Evolutionary conservation across 1,140 invertebrate species (phyloP).

Genomic region (Heterodera carotae): DNA sequence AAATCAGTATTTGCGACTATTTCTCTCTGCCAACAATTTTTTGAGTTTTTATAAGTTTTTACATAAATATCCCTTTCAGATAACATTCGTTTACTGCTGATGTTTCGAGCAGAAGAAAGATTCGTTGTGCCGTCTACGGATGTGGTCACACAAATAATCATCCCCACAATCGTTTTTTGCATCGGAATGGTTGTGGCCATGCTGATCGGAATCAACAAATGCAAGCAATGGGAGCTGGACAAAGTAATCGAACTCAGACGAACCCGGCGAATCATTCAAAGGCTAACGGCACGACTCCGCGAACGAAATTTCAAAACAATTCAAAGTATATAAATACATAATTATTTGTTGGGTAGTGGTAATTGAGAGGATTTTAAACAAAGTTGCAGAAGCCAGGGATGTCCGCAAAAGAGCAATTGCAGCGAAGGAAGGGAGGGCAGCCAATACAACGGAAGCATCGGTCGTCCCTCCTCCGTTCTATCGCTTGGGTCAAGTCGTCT

Average conservation of each 20-base stretch:
- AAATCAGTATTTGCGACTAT: too few relatives aligned
- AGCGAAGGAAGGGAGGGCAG: background rate
- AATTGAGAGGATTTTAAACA: conserved; percentile 11
- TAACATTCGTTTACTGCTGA: too few relatives aligned
- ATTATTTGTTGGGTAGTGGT: conserved; percentile 34
- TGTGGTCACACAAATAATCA: conserved; percentile 59
- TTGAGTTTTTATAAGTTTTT: too few relatives aligned
- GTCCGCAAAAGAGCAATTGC: conserved; percentile 52
- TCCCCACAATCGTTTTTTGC: conserved; percentile 62
- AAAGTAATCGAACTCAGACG: conserved; percentile 63
- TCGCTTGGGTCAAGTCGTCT: background rate
- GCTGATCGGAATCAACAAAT: conserved; percentile 60
- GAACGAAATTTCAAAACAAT: conserved; percentile 64
- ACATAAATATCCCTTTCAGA: too few relatives aligned
- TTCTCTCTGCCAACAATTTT: too few relatives aligned
- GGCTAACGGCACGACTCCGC: conserved; percentile 57
- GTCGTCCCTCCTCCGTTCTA: conserved; percentile 26
- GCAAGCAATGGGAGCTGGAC: conserved; percentile 65
- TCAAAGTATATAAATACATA: too few relatives aligned
- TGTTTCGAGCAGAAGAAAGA: conserved; percentile 8
- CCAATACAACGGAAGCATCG: conserved; percentile 4
- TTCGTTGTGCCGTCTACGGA: conserved; percentile 56
- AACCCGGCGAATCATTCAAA: conserved; percentile 57
- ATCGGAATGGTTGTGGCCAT: conserved; percentile 64
- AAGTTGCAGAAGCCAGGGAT: conserved; percentile 52